Base-by-base conservation (phyloP, 2,888 invertebrate species). In the Sussaba pulchella region DNA sequence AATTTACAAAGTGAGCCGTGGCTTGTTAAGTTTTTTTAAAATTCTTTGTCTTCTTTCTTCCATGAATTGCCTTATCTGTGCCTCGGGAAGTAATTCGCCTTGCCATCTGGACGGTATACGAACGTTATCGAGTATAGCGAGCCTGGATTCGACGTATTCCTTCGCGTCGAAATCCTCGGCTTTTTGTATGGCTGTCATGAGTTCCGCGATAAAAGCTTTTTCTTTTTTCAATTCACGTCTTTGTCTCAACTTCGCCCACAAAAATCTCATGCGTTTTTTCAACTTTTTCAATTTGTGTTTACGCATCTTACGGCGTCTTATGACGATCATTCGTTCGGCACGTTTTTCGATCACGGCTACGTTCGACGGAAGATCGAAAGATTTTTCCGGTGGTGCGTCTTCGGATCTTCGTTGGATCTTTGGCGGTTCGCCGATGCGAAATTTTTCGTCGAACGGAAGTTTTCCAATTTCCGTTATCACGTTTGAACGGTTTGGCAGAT, bases 251-350 rank as follows among this genome's bases (percentile, higher is more conserved):
- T 96, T 96, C 0, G 95, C 95, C 95, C 96, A 96, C 81, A 94
- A 94, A 91, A 95, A 95, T 87, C 95, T 95, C 96, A 97, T 96
- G 87, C 93, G 95, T 89, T 96, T 97, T 83, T 96, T 94, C 71
- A 97, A 92, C 92, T 98, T 98, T 90, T 93, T 95, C 57, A 96
- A 93, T 90, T 97, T 96, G 89, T 98, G 98, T 86, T 96, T 97
- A 91, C 96, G 97, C 97, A 98, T 98, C 92, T 98, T 98, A 70
- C 95, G 94, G 64, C 95, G 93, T 63, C 98, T 93, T 41, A 97
- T 97, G 0, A 96, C 95, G 83, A 97, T 95, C 76, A 97, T 92
- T 67, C 96, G 93, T 0, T 94, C 94, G 0, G 97, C 97, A 87
- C 95, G 94, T 88, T 96, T 96, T 88, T 95, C 95, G 63, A 94